Conservation (phyloP, 1,140 invertebrate genomes). For the Saccostrea cuccullata region DNA sequence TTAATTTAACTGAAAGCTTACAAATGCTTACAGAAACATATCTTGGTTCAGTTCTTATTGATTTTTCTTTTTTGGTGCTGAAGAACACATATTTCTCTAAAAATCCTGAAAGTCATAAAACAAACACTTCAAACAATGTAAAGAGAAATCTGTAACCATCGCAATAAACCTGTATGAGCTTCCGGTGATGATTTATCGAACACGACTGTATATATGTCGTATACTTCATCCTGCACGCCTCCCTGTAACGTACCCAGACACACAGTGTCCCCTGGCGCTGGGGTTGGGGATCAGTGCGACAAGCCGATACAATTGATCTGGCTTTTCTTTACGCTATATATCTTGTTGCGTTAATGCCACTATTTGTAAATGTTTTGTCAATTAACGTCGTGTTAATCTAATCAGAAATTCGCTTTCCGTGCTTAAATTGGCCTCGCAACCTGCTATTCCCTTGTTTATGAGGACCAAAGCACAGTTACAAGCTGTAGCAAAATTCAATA, state of each 20-base stretch:
- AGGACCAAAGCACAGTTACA: too few relatives aligned
- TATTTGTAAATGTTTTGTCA: constrained; percentile 20
- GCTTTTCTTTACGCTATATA: background rate
- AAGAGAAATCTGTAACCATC: background rate
- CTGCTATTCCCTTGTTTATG: too few relatives aligned
- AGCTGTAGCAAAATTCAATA: too few relatives aligned
- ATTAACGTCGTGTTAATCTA: constrained; percentile 9
- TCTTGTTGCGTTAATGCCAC: background rate
- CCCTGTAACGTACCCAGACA: background rate
- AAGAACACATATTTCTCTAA: constrained; percentile 12
- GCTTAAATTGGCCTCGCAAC: background rate
- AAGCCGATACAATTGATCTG: background rate
- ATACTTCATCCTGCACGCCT: background rate
- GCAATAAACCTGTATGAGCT: background rate
- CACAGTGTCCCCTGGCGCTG: background rate
- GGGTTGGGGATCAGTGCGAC: background rate
- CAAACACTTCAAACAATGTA: background rate
- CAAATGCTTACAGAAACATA: background rate
- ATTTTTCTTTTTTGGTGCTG: background rate
- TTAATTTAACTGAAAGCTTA: too few relatives aligned
- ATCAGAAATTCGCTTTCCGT: background rate
- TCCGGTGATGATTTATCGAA: background rate
- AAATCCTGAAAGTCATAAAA: background rate
- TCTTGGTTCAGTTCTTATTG: background rate
- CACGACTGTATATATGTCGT: background rate